These are phyloP conservation scores for Lichenostomus cassidix DNA, from an alignment of 2,113 vertebrate species.

Conservation along the genomic window DNA sequence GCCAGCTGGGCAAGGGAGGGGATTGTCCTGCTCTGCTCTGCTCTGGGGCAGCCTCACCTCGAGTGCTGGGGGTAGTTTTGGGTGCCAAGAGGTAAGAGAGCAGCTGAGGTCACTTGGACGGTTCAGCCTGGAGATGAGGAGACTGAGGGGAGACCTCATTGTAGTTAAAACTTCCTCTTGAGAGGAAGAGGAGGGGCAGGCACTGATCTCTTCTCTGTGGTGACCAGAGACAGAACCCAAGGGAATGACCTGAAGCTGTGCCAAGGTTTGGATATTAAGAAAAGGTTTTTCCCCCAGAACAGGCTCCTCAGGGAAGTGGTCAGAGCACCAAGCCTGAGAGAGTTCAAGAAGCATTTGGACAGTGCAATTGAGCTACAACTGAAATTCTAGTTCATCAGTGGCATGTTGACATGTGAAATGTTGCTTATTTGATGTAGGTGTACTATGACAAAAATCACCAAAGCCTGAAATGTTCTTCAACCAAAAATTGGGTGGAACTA, in stretches of 20 bases:
- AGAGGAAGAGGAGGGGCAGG: not conserved
- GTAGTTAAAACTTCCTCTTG: fast-evolving
- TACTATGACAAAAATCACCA: not conserved
- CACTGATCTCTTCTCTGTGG: not conserved
- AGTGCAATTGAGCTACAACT: not conserved
- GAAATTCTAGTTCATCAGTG: not conserved
- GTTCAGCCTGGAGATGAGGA: not conserved
- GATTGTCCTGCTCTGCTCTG: not conserved
- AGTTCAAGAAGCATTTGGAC: fast-evolving
- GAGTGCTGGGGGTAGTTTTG: fast-evolving
- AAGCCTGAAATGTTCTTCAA: not conserved
- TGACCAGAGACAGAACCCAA: fast-evolving
- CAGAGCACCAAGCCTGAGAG: not conserved
- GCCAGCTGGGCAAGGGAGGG: fast-evolving
- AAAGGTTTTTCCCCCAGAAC: not conserved
- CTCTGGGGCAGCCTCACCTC: fast-evolving
- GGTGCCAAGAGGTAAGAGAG: fast-evolving
- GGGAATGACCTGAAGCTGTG: not conserved
- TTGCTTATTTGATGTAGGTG: not conserved
- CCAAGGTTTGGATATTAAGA: not conserved
- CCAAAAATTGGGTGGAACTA: not conserved
- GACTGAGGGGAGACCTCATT: not conserved
- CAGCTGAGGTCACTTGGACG: fast-evolving
- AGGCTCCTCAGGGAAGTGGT: not conserved
- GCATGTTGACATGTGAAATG: not conserved